Base-by-base conservation (phyloP, 2,113 vertebrate genomes). In the Lontra canadensis region DNA sequence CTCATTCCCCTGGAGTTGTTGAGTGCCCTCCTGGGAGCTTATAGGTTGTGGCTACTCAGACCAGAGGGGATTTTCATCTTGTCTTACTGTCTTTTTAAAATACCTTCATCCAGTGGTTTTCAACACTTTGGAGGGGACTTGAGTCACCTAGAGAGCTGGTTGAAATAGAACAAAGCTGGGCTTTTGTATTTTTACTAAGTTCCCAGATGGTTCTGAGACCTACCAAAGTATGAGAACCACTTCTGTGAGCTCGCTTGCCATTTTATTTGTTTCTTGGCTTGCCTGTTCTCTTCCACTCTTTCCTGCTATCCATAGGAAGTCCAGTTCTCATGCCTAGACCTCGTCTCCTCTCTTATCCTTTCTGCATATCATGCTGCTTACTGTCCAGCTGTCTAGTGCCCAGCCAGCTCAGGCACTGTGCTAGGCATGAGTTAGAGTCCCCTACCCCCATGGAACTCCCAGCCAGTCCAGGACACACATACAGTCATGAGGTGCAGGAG, bases 161-260 rank as follows among this genome's bases (percentile, higher is more conserved):
- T n/a, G 34, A 87, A 80, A 76, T 3, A 26, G 76, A 67, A 17
- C 3, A n/a, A 31, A n/a, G 23, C 5, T 36, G 44, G 52, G 26
- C 52, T 47, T 92, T n/a, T 63, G 65, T 49, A 17, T 23, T 82
- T 95, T 73, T 18, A 42, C 65, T 31, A n/a, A 17, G 17, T 57
- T 82, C 31, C 7, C 13, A 20, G 52, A 20, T 67, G 36, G 36
- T 67, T 97, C 82, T 71, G 47, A 76, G 81, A 92, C 31, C n/a
- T 31, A 8, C 18, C 14, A 11, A 20, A 42, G 44, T 34, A 36
- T 18, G 79, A 88, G 74, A 57, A 63, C 34, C 29, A 4, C 47
- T 49, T 34, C 47, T 6, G 18, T 52, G 8, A 26, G 26, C 31
- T 67, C 88, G 57, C 57, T 81, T 81, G 49, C 78, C 21, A 3